Base-by-base conservation (phyloP, 2,888 invertebrate species). In the Parnassius orleans region DNA sequence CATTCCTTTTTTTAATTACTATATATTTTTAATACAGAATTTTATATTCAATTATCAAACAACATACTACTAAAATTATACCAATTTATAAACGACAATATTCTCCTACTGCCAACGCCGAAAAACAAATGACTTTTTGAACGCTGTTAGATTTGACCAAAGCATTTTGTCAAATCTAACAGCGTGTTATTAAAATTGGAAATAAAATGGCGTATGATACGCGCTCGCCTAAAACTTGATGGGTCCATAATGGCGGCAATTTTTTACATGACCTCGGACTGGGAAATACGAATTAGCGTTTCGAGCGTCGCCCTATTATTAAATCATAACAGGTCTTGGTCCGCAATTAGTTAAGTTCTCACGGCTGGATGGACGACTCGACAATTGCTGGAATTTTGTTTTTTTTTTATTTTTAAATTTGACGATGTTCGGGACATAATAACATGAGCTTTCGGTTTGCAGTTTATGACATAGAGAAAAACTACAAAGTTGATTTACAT, bases 241-340 rank as follows among this genome's bases (percentile, higher is more conserved):
- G 78, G 72, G 67, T 69, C 71, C 65, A 67, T 83, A 84, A 84
- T 82, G 76, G 74, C 70, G 72, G 76, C 66, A 69, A 75, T 82
- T 82, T 84, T 83, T 84, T 80, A 78, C 66, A 52, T 55, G 65
- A 60, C 67, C 65, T 56, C 60, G 57, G 62, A 61, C 61, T 74
- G 73, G 73, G 74, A 75, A 79, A 77, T 74, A 74, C 72, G 72
- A 80, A 82, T 83, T 78, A 81, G 71, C 76, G 79, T 83, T 81
- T 77, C 68, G 75, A 67, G 72, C 79, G 79, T 80, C 79, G 74
- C 84, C 81, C 84, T 84, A 75, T 86, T 81, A 89, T 88, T 88
- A 88, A 84, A 83, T 81, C 80, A 76, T 77, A 80, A 77, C 73
- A 70, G 76, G 77, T 73, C 76, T 74, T 69, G 74, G 70, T 73